Conservation (phyloP, 2,888 invertebrate species). For the Mesorhabditis spiculigera region DNA sequence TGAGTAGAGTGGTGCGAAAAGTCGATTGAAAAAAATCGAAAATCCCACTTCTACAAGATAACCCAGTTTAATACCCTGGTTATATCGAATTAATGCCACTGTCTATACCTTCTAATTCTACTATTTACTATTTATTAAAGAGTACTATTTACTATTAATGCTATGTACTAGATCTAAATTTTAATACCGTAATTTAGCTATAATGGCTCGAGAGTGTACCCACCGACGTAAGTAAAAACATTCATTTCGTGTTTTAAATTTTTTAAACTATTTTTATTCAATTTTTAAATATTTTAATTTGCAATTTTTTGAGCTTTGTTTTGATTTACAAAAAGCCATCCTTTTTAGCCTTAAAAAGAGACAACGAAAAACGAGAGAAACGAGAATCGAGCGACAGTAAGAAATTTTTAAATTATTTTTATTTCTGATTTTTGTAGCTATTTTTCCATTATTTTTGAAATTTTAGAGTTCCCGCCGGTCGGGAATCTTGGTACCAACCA, state of each 20-base stretch:
- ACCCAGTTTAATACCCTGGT: too few relatives aligned
- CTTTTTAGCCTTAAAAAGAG: constrained; percentile 1
- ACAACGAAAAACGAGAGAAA: background rate
- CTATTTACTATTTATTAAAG: too few relatives aligned
- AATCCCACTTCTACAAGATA: too few relatives aligned
- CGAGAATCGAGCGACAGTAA: background rate
- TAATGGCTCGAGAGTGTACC: background rate
- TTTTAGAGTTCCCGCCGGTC: background rate
- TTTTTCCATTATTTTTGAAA: background rate
- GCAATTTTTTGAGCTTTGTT: background rate
- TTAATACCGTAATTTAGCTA: too few relatives aligned
- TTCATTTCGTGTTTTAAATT: background rate
- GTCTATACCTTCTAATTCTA: too few relatives aligned
- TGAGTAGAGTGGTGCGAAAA: too few relatives aligned
- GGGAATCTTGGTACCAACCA: too few relatives aligned
- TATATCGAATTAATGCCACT: too few relatives aligned
- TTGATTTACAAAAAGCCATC: background rate
- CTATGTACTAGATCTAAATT: too few relatives aligned
- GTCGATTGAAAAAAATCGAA: too few relatives aligned
- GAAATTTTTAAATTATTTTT: background rate
- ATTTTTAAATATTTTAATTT: background rate
- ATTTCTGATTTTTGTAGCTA: background rate
- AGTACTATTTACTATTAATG: too few relatives aligned
- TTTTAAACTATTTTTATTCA: background rate
- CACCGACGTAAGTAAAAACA: background rate